Evolutionary conservation across 2,113 vertebrate species (phyloP).

Genomic region (Diadophis punctatus): DNA sequence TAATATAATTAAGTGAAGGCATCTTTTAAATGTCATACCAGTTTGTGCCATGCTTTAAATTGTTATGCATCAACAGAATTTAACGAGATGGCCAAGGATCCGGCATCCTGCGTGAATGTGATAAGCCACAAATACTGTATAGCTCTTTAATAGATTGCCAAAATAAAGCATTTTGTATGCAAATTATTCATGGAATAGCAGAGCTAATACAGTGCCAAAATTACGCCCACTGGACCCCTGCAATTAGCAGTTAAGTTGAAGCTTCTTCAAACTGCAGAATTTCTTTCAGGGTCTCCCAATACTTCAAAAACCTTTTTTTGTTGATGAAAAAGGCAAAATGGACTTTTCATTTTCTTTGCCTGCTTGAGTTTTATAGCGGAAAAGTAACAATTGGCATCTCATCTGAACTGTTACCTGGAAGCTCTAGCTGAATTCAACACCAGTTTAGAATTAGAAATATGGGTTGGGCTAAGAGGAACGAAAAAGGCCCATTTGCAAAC

Average conservation of each 20-base stretch:
- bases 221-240: conserved; percentile 87
- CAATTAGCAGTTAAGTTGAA: conserved; percentile 95
- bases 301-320: conserved; percentile 60
- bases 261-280: conserved; percentile 77
- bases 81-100: conserved; percentile 99
- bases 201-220: conserved; percentile 94
- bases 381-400: conserved; percentile 45
- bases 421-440: conserved; percentile 44
- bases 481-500: background rate
- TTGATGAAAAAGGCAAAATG: conserved; percentile 61
- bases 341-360: conserved; percentile 60
- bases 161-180: conserved; percentile 99
- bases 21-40: conserved; percentile 99
- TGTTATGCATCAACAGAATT: conserved; percentile 99
- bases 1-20: conserved; percentile 99
- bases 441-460: conserved; percentile 46
- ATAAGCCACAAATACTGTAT: conserved; percentile 99
- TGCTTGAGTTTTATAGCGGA: background rate
- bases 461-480: background rate
- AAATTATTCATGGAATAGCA: conserved; percentile 99
- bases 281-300: conserved; percentile 67
- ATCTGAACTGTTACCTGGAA: conserved; percentile 57
- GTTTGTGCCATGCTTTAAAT: conserved; percentile 99
- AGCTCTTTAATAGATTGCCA: conserved; percentile 99
- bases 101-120: conserved; percentile 96